Evolutionary conservation across 2,797 vertebrate species (phyloP).

Genomic region (Liasis olivaceus): DNA sequence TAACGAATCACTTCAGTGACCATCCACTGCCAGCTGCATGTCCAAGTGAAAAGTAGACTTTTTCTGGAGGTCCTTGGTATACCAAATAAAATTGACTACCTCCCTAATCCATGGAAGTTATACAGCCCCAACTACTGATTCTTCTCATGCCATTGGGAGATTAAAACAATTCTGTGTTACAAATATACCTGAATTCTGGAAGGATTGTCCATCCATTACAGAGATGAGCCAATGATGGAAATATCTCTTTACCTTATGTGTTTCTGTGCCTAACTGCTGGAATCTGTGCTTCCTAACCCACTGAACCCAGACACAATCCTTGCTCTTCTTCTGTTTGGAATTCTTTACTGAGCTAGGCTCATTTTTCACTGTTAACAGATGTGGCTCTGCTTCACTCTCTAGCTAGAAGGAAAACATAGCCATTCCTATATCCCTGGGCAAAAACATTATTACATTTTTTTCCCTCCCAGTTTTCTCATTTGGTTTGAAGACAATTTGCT

Average conservation of each 20-base stretch:
- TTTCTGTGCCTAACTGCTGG: background rate
- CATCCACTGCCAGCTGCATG: background rate
- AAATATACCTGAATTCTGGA: background rate
- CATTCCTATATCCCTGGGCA: background rate
- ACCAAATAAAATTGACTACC: background rate
- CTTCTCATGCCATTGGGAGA: background rate
- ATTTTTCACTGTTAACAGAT: background rate
- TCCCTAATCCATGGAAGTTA: background rate
- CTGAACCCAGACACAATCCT: background rate
- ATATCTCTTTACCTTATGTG: background rate
- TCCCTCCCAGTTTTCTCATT: background rate
- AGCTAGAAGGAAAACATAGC: background rate
- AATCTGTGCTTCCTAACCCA: background rate
- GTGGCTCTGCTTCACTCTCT: background rate
- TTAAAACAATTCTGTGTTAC: background rate
- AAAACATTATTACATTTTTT: background rate
- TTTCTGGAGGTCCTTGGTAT: background rate
- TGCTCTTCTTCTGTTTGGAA: background rate
- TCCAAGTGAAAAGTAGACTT: background rate
- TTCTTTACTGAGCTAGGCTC: background rate
- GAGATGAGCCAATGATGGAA: background rate
- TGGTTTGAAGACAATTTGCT: background rate
- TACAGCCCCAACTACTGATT: background rate
- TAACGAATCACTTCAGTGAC: background rate
- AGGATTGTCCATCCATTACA: background rate